Evolutionary conservation across 2,888 invertebrate genomes (phyloP).

Genomic region (Dexiosoma caninum): DNA sequence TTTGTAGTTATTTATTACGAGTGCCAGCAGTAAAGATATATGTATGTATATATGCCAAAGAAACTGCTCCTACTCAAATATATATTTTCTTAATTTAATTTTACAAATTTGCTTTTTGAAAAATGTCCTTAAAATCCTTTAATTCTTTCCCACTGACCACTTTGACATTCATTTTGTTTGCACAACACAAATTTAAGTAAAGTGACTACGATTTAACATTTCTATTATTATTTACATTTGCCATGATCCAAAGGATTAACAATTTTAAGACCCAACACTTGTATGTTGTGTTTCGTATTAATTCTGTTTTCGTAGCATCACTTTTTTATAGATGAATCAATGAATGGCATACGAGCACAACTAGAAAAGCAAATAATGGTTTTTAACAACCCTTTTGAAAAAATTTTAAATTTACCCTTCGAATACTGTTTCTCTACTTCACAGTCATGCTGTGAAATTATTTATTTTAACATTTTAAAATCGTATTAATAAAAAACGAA

Average conservation of each 20-base stretch:
- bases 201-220: constrained; percentile 39
- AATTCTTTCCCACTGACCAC: constrained; percentile 33
- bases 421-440: not conserved
- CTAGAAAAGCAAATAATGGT: constrained; percentile 1
- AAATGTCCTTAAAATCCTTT: not conserved
- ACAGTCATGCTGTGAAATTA: constrained; percentile 64
- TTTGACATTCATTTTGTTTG: not conserved
- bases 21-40: too few species aligned
- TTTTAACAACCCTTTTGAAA: constrained; percentile 47
- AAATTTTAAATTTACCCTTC: constrained; percentile 41
- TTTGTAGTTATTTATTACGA: too few species aligned
- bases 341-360: not conserved
- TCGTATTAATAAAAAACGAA: constrained; percentile 64
- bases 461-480: constrained; percentile 70
- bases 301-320: constrained; percentile 16
- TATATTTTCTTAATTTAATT: constrained; percentile 30
- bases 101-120: constrained; percentile 10
- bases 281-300: not conserved
- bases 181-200: constrained; percentile 31
- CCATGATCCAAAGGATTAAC: constrained; percentile 58
- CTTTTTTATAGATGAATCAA: not conserved
- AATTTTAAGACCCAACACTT: constrained; percentile 36
- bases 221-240: constrained; percentile 58
- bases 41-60: too few species aligned
- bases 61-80: too few species aligned